Percentiles rank a stretch among this genome's conserved stretches.
These are phyloP conservation scores for Asteroscopus sphinx DNA, from an alignment of 2,888 invertebrate genomes.

Conservation along the genomic window DNA sequence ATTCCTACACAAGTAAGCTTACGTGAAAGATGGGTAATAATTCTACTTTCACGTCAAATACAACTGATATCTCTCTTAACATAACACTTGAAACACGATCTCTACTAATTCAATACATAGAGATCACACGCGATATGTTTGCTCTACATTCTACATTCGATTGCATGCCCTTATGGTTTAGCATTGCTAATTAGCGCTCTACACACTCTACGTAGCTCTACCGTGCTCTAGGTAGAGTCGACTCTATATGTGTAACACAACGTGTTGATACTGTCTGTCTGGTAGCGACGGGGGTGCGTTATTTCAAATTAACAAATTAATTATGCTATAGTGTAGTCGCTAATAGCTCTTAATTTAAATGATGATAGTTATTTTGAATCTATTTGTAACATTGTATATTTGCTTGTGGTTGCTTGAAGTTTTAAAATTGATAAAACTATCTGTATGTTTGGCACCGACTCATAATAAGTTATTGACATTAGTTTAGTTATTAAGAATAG, in stretches of 20 bases:
- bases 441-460: too few relatives aligned
- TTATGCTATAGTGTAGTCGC: too few relatives aligned
- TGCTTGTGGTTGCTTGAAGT: too few relatives aligned
- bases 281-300: neutral
- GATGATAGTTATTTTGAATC: too few relatives aligned
- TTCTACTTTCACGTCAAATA: neutral
- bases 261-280: neutral
- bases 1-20: too few relatives aligned
- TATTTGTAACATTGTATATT: too few relatives aligned
- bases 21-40: neutral
- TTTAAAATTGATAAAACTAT: too few relatives aligned
- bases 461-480: too few relatives aligned
- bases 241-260: neutral
- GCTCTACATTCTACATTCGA: constrained; percentile 7
- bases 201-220: constrained; percentile 5
- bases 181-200: constrained; percentile 21
- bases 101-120: constrained; percentile 20
- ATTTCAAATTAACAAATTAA: too few relatives aligned
- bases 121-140: constrained; percentile 13
- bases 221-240: neutral
- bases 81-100: neutral
- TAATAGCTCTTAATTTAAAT: too few relatives aligned
- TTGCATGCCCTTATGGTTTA: constrained; percentile 21
- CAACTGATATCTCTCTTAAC: neutral
- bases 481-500: too few relatives aligned